Percentiles rank a stretch among this genome's conserved stretches.
phyloP scores from a whole-genome alignment of 2,888 invertebrate species.

The Cistogaster globosa region DNA sequence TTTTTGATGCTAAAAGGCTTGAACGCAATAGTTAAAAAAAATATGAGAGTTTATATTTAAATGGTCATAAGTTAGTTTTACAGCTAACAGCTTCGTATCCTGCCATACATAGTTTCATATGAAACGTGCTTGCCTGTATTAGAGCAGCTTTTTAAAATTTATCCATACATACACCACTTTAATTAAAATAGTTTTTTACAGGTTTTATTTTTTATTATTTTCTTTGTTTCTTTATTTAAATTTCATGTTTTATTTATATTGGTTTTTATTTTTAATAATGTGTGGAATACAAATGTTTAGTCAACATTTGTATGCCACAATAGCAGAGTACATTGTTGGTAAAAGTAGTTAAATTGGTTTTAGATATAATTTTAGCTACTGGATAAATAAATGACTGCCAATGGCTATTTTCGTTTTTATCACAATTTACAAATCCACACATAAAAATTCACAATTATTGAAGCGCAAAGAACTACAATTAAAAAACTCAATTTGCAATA shows the following conservation, averaged over 20 bases:
- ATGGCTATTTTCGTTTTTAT: conserved; percentile 44
- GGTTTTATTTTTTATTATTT: conserved; percentile 27
- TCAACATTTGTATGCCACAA: not conserved
- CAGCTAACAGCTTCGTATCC: not conserved
- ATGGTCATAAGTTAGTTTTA: conserved; percentile 21
- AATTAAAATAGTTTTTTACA: conserved; percentile 58
- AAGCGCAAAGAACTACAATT: conserved; percentile 68
- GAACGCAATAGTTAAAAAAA: not conserved
- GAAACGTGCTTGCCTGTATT: conserved; percentile 5
- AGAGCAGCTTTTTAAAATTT: conserved; percentile 16
- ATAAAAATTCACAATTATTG: conserved; percentile 49
- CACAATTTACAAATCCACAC: conserved; percentile 11
- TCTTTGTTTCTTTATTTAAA: conserved; percentile 18
- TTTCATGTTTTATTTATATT: conserved; percentile 2
- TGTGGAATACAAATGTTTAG: too few species aligned
- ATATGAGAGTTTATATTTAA: conserved; percentile 8
- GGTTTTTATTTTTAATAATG: not conserved
- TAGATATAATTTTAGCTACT: conserved; percentile 44
- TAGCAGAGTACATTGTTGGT: not conserved
- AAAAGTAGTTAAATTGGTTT: conserved; percentile 60
- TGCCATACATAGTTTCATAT: conserved; percentile 1
- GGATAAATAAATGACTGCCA: conserved; percentile 30
- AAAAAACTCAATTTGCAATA: conserved; percentile 69
- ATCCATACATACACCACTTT: conserved; percentile 39
- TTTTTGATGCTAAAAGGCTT: not conserved